Evolutionary conservation across 1,140 invertebrate species (phyloP).

Genomic region (Solen grandis): DNA sequence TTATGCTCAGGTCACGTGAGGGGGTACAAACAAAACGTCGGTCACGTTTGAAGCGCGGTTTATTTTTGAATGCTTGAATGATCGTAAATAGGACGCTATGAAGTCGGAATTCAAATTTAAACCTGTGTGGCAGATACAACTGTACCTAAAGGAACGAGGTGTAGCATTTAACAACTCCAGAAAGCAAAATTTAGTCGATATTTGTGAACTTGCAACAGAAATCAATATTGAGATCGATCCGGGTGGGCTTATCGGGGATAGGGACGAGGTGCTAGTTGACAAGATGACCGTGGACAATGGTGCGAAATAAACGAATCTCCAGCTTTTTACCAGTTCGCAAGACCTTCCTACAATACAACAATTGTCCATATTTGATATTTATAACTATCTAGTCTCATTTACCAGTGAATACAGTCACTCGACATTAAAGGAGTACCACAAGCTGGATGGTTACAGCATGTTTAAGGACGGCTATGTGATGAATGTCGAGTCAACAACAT

Average conservation of each 20-base stretch:
- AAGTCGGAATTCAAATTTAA: neutral
- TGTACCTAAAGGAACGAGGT: slow-evolving; percentile 7
- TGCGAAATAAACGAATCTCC: neutral
- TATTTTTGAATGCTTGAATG: neutral
- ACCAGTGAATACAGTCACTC: slow-evolving; percentile 18
- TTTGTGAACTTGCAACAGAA: neutral
- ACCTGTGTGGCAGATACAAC: slow-evolving; percentile 9
- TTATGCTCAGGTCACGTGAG: slow-evolving; percentile 7
- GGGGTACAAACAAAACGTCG: slow-evolving; percentile 21
- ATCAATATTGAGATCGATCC: slow-evolving; percentile 36
- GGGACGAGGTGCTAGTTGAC: slow-evolving; percentile 2
- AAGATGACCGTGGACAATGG: neutral
- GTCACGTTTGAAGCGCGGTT: neutral
- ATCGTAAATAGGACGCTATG: neutral
- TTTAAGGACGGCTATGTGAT: slow-evolving; percentile 43
- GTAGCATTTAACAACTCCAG: slow-evolving; percentile 17
- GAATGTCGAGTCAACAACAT: neutral
- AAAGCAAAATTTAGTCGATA: slow-evolving; percentile 23
- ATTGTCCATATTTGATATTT: slow-evolving; percentile 43
- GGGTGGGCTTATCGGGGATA: slow-evolving; percentile 29
- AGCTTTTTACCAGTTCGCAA: neutral
- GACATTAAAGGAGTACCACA: slow-evolving; percentile 17
- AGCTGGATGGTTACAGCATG: slow-evolving; percentile 38
- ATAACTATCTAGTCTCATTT: slow-evolving; percentile 27
- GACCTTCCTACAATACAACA: slow-evolving; percentile 13